Evolutionary conservation across 2,113 vertebrate species (phyloP), one percentile per base, ranked within the genome.

Genomic region (Hystrix cristata): DNA sequence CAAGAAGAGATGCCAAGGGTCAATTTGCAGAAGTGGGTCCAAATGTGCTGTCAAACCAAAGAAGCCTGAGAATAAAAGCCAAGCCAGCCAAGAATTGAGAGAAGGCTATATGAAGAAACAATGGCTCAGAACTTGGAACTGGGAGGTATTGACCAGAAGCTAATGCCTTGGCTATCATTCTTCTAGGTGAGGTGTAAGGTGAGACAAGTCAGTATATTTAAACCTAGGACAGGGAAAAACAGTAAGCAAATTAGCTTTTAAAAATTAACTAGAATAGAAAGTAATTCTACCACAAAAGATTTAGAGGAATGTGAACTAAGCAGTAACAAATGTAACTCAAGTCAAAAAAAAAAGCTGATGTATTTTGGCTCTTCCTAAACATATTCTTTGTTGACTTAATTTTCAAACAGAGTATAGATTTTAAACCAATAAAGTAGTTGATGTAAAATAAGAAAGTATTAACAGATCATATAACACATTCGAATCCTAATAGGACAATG

Each of bases 401-500:
- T 95, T 93, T 92, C 38, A 81, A 95, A 88, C 46, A 80, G n/a
- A 90, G 64, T 87, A 93, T 94, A n/a, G 83, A 87, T 92, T 94
- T 90, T 76, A 65, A 78, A 67, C 38, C n/a, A 65, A 43, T 57
- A 62, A 87, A 90, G 13, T 79, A 57, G 80, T 25, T 84, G n/a
- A n/a, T 59, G n/a, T 29, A 76, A 5, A 90, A 48, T 79, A 93
- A 96, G 27, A 51, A 76, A 74, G 29, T 67, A 72, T 89, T 86
- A 7, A 4, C 43, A 91, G 51, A 82, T 79, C 60, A 60, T 83
- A 38, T 74, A 87, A 87, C 87, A 88, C 76, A 57, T 86, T 87
- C 83, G 74, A 95, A 46, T 16, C 16, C 51, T 62, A 88, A 46
- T 1, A 57, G 48, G 60, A 71, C 34, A 87, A 12, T 48, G 43